Conservation (phyloP, 2,113 vertebrate species). For the Channa maculata region DNA sequence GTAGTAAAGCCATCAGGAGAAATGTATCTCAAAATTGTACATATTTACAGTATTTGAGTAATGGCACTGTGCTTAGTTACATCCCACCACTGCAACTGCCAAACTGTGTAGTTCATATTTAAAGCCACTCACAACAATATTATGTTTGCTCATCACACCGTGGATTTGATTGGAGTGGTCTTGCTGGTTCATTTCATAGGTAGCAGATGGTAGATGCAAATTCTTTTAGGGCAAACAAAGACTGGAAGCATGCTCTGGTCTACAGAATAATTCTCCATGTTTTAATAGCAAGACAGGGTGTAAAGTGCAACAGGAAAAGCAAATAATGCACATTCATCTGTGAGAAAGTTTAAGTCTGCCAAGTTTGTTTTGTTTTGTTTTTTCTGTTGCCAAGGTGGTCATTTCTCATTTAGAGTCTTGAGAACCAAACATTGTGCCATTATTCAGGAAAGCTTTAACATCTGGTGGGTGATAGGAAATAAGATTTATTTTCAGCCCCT, state of each 20-base stretch:
- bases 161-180: not conserved
- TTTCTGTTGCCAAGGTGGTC: not conserved
- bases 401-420: conserved; percentile 24
- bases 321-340: not conserved
- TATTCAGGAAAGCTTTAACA: conserved; percentile 51
- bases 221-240: conserved; percentile 6
- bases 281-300: not conserved
- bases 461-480: conserved; percentile 60
- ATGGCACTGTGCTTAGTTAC: too few relatives aligned
- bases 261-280: not conserved
- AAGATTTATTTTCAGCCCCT: conserved; percentile 60
- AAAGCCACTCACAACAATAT: not conserved
- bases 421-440: conserved; percentile 53
- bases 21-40: too few relatives aligned
- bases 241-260: conserved; percentile 20
- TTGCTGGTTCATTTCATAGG: not conserved
- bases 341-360: not conserved
- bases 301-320: too few relatives aligned
- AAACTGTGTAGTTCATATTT: not conserved
- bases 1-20: too few relatives aligned
- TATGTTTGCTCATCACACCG: not conserved
- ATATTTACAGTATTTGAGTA: too few relatives aligned
- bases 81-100: not conserved
- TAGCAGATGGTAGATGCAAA: too few relatives aligned
- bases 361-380: conserved; percentile 2